Evolutionary conservation across 2,113 vertebrate genomes (phyloP).

Genomic region (Piprites chloris): DNA sequence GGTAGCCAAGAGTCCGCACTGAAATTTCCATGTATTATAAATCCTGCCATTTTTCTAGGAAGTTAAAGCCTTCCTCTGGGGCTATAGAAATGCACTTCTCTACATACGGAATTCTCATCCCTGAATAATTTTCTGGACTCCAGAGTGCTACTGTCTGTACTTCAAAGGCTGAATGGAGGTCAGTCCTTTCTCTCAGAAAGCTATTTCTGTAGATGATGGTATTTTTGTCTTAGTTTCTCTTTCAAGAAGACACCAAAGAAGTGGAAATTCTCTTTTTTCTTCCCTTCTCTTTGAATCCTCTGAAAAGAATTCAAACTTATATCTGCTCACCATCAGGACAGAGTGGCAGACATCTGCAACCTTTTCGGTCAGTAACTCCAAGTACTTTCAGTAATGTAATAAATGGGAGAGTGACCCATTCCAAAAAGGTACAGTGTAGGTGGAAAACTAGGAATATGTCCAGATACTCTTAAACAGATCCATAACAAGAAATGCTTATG

Average conservation of each 20-base stretch:
- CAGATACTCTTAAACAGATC: conserved; percentile 8
- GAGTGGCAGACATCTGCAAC: background rate
- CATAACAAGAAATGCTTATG: background rate
- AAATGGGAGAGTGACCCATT: background rate
- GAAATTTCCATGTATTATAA: background rate
- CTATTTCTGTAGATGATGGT: background rate
- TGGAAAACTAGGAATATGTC: background rate
- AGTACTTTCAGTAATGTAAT: background rate
- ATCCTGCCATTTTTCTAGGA: background rate
- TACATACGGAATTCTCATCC: background rate
- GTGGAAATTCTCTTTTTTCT: background rate
- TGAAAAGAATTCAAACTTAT: background rate
- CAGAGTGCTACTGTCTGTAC: background rate
- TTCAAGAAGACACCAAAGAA: background rate
- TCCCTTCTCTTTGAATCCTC: background rate
- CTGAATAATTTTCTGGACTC: background rate
- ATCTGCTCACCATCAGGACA: background rate
- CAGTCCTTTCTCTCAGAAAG: background rate
- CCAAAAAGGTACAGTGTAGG: background rate
- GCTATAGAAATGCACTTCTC: background rate
- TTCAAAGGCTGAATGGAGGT: background rate
- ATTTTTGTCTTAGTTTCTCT: background rate
- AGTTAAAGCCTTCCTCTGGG: background rate
- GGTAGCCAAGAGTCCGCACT: background rate
- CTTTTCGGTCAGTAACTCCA: background rate